Evolutionary conservation across 2,888 invertebrate species (phyloP).

Genomic region (Zele albiditarsus): DNA sequence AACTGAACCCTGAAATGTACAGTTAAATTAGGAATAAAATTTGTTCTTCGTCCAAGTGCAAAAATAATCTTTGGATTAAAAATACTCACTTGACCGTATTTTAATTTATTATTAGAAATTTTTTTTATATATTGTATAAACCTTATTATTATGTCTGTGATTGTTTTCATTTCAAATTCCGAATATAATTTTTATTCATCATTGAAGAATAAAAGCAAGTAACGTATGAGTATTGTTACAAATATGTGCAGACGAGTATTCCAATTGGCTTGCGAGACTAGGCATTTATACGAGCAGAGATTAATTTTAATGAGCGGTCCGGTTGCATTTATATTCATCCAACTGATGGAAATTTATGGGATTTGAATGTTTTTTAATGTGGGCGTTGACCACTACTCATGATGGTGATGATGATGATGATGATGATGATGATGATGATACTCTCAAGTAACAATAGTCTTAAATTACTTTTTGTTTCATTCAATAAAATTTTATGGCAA

Average conservation of each 20-base stretch:
- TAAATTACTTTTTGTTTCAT: background rate
- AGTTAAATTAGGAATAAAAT: too few relatives aligned
- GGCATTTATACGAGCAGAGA: slow-evolving; percentile 43
- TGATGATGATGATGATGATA: slow-evolving; percentile 4
- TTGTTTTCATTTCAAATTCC: too few relatives aligned
- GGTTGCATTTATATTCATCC: slow-evolving; percentile 20
- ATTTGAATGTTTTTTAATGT: slow-evolving; percentile 50
- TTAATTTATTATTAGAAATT: too few relatives aligned
- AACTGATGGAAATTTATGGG: slow-evolving; percentile 60
- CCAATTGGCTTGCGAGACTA: slow-evolving; percentile 5
- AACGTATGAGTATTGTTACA: background rate
- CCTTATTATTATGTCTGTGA: too few relatives aligned
- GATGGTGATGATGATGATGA: background rate
- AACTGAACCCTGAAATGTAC: too few relatives aligned
- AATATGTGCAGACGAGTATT: background rate
- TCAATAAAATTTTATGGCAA: slow-evolving; percentile 1
- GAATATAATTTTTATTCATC: too few relatives aligned
- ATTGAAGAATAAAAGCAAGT: too few relatives aligned
- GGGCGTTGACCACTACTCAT: slow-evolving; percentile 47
- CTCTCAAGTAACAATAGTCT: background rate
- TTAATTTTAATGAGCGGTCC: slow-evolving; percentile 56
- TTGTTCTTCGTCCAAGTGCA: too few relatives aligned
- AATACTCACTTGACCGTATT: too few relatives aligned
- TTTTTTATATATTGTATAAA: too few relatives aligned
- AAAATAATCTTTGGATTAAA: too few relatives aligned